Evolutionary conservation across 1,140 invertebrate genomes (phyloP), one percentile per base, ranked within the genome.

Genomic region (Calliphora vicina): DNA sequence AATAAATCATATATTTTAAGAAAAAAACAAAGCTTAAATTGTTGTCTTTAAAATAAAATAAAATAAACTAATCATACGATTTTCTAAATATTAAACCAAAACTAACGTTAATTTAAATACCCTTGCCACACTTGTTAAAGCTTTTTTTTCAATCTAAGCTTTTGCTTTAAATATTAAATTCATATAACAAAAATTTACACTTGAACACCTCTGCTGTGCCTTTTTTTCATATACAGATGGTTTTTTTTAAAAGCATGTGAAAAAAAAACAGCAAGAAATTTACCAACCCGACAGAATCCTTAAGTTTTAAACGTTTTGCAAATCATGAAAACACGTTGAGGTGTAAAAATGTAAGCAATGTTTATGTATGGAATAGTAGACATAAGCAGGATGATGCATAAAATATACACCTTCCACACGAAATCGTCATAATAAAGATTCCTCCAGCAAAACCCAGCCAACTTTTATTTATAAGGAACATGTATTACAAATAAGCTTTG

Each of bases 191-290:
- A 50, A 80, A 83, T 80, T 80, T 43, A 74, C 82, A 80, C 45
- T 71, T 80, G 12, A 80, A 80, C 50, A 74, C 82, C 29, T 80
- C n/a, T 35, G 26, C 13, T 57, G 12, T 23, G 20, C 72, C 35
- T n/a, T 57, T 57, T 57, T 72, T 25, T 10, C 15, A n/a, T n/a
- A n/a, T n/a, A n/a, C n/a, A n/a, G n/a, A n/a, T n/a, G n/a, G 27
- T 9, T 20, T 78, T 15, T 83, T 80, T 76, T 25, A 78, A 71
- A 72, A 45, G 82, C 82, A 80, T 80, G 82, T 74, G 26, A 27
- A 43, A 80, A 50, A 57, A 57, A n/a, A 15, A 72, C 26, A 15
- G 23, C 29, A 82, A 20, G 23, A 25, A 72, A n/a, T n/a, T n/a
- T n/a, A n/a, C n/a, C 6, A 73, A 25, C 15, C 29, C 10, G 13